A percentile compares a stretch with the other conserved stretches of the same genome.
These are phyloP conservation scores for Carlito syrichta DNA, from an alignment of 2,113 vertebrate genomes.

Conservation along the genomic window DNA sequence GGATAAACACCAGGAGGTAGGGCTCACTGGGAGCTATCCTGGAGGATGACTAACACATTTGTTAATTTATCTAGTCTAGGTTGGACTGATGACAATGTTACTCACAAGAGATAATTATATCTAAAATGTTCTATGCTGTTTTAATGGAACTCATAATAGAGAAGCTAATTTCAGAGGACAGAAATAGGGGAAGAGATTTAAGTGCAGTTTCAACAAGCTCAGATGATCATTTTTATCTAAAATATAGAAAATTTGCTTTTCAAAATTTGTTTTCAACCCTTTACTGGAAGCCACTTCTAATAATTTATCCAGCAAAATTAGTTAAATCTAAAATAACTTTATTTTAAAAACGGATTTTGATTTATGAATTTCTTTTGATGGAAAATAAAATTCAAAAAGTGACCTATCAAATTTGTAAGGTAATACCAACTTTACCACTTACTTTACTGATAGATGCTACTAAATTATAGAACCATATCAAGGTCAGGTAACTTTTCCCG, in stretches of 20 bases:
- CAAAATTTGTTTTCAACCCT: background rate
- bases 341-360: background rate
- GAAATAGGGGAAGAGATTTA: background rate
- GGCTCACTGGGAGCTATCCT: background rate
- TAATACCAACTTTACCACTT: background rate
- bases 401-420: background rate
- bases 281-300: background rate
- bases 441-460: background rate
- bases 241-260: constrained; percentile 3
- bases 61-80: background rate
- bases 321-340: background rate
- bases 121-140: background rate
- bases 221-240: background rate
- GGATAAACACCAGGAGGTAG: background rate
- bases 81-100: background rate
- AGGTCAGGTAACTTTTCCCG: background rate
- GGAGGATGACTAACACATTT: background rate
- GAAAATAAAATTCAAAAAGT: constrained; percentile 23
- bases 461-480: background rate
- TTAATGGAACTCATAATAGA: background rate
- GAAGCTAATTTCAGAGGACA: background rate
- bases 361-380: constrained; percentile 4
- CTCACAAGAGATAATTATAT: background rate
- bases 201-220: background rate
- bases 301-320: constrained; percentile 11